Conservation (phyloP, 2,113 vertebrate species). For the Aegithalos caudatus region DNA sequence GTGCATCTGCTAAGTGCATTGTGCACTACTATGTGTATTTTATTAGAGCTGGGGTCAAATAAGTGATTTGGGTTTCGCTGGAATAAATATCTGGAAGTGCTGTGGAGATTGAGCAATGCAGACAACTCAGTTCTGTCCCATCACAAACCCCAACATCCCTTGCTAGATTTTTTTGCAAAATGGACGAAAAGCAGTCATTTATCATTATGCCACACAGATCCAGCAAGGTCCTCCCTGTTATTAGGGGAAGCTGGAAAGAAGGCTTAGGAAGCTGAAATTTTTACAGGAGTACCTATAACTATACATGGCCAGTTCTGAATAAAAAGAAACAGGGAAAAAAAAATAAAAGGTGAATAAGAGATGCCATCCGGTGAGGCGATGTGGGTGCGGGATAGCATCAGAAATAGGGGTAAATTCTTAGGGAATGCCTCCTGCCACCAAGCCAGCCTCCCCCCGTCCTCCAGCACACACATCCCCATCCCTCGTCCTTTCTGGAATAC, state of each 20-base stretch:
- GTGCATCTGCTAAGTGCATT: neutral
- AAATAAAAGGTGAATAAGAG: neutral
- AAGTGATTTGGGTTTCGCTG: neutral
- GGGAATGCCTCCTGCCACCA: neutral
- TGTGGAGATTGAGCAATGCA: neutral
- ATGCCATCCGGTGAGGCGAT: neutral
- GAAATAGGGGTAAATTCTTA: neutral
- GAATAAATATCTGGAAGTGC: neutral
- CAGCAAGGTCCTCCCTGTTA: neutral
- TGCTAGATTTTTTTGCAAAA: neutral
- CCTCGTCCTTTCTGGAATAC: slow-evolving; percentile 71
- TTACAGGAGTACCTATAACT: neutral
- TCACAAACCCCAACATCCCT: neutral
- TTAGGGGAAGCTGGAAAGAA: neutral
- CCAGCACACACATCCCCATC: neutral
- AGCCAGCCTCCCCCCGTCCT: slow-evolving; percentile 18
- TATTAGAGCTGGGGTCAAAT: neutral
- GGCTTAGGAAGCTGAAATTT: neutral
- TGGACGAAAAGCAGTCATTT: neutral
- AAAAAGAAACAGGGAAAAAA: neutral
- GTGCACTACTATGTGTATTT: neutral
- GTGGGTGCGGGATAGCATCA: neutral
- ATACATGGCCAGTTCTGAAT: neutral
- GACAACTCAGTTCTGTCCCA: neutral
- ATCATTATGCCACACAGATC: neutral